Evolutionary conservation across 2,888 invertebrate genomes (phyloP), one percentile per base, ranked within the genome.

Genomic region (Thecocarcelia acutangulata): DNA sequence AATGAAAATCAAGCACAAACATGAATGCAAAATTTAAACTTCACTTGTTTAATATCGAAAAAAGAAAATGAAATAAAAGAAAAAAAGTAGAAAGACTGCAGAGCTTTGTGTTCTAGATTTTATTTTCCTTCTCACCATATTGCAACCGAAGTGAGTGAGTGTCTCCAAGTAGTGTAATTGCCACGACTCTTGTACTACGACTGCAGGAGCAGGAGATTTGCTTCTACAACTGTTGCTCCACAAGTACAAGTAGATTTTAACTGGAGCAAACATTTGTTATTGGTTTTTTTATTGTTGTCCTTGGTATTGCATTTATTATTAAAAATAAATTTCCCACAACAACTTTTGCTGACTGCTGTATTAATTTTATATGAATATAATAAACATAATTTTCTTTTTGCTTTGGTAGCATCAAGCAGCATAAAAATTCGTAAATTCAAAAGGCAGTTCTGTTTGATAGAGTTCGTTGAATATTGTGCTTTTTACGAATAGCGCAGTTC

Each of bases 271-370:
- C 12, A 37, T 48, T 64, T 24, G 37, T 40, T 48, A 24, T 46
- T 37, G 61, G 28, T 42, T 28, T 17, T 68, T 59, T 61, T 61
- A 24, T 24, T 24, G 24, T 24, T 24, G 61, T 76, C 76, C 61
- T 76, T 69, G 76, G 52, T 59, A 24, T 59, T 52, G 75, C 59
- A 52, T 59, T 68, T 50, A 37, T 56, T 46, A 37, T 64, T 15
- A 24, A 24, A 24, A 24, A 24, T 3, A 24, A 24, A 24, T 24
- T 2, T 19, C 15, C 15, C 5, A 1, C 24, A 9, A 37, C 54
- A 63, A 52, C 21, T 72, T 17, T 19, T 59, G 46, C 21, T 69
- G 56, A n/a, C n/a, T 46, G 24, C 24, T 69, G 17, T 69, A 37
- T 58, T 8, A 58, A 37, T 59, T n/a, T 48, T 4, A 61, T 40